These are phyloP conservation scores for Artemisiospiza belli DNA, from an alignment of 2,113 vertebrate species.

Conservation along the genomic window DNA sequence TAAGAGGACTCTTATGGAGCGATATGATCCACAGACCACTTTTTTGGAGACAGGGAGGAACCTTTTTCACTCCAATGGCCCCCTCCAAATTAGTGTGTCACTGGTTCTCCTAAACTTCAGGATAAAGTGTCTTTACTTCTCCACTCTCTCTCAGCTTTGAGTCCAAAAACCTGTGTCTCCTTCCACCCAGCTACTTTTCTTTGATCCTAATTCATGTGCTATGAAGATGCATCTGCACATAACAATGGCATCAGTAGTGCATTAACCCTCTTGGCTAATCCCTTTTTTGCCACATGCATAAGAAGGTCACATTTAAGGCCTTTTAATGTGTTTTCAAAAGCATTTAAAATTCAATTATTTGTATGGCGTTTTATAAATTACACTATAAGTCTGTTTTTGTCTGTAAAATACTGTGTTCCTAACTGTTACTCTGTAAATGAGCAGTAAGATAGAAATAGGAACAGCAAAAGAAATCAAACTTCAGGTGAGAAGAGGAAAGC, in stretches of 20 bases:
- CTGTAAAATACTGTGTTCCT: not conserved
- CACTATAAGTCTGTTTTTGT: not conserved
- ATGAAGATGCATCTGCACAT: not conserved
- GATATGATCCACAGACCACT: not conserved
- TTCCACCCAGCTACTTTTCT: not conserved
- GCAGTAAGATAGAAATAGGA: not conserved
- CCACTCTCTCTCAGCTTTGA: not conserved
- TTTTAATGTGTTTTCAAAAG: not conserved
- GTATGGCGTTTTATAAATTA: not conserved
- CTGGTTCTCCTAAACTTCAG: not conserved
- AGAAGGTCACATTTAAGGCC: not conserved
- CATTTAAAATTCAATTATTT: not conserved
- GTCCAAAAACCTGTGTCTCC: not conserved
- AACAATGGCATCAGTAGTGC: not conserved
- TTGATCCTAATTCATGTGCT: not conserved
- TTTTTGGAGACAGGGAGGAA: not conserved
- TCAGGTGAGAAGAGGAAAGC: not conserved
- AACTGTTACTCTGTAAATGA: not conserved
- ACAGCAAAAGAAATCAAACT: not conserved
- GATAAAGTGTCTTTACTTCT: not conserved
- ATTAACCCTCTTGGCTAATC: not conserved
- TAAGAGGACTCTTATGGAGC: not conserved
- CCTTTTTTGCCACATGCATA: not conserved
- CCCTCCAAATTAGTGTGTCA: not conserved
- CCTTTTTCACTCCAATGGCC: not conserved